Evolutionary conservation across 2,797 vertebrate genomes (phyloP).

Genomic region (Thunnus albacares): DNA sequence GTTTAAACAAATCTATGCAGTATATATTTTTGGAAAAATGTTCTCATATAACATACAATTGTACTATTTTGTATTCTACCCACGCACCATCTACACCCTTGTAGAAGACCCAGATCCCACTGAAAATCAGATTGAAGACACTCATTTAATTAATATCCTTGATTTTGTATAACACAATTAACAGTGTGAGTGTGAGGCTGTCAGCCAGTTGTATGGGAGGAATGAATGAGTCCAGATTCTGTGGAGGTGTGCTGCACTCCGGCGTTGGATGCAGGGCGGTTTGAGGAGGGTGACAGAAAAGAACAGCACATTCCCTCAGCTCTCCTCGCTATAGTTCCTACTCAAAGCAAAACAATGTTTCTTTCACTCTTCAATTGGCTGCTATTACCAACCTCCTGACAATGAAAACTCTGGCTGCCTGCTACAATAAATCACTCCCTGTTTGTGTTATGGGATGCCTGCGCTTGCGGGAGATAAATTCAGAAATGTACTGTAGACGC

Average conservation of each 20-base stretch:
- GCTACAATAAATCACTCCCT: slow-evolving; percentile 67
- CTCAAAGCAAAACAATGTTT: slow-evolving; percentile 68
- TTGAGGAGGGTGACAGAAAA: slow-evolving; percentile 57
- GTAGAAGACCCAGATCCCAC: slow-evolving; percentile 12
- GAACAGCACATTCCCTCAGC: slow-evolving; percentile 60
- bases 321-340: slow-evolving; percentile 46
- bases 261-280: slow-evolving; percentile 21
- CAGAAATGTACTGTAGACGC: slow-evolving; percentile 26
- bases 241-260: slow-evolving; percentile 59
- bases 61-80: not conserved
- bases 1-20: not conserved
- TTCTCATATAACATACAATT: not conserved
- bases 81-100: not conserved
- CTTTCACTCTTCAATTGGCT: slow-evolving; percentile 70
- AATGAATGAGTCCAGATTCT: slow-evolving; percentile 46
- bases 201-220: slow-evolving; percentile 61
- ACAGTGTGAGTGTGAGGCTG: slow-evolving; percentile 29
- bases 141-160: not conserved
- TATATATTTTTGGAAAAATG: not conserved
- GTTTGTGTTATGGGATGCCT: slow-evolving; percentile 47
- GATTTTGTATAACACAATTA: slow-evolving; percentile 26
- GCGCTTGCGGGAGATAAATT: slow-evolving; percentile 37
- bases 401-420: slow-evolving; percentile 70
- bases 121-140: slow-evolving; percentile 15
- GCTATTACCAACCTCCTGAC: slow-evolving; percentile 67